These are phyloP conservation scores for Allacma fusca DNA, from an alignment of 2,888 invertebrate species.

Conservation along the genomic window DNA sequence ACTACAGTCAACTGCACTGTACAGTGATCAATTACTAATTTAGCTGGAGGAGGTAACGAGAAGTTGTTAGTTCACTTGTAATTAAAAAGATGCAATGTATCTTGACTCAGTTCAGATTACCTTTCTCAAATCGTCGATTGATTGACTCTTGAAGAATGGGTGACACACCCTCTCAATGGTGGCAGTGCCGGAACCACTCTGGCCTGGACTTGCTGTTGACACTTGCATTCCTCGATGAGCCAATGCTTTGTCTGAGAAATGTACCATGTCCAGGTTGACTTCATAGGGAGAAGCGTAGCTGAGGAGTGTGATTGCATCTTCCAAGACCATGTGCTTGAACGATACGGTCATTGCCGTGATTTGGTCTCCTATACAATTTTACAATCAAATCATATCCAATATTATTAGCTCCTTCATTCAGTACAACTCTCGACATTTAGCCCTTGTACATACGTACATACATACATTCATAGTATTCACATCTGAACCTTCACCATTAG, in stretches of 20 bases:
- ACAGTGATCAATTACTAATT: conserved; percentile 27
- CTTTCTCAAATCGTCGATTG: conserved; percentile 78
- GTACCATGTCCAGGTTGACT: conserved; percentile 79
- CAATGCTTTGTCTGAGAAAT: conserved; percentile 66
- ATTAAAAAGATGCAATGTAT: neutral
- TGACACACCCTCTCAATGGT: conserved; percentile 72
- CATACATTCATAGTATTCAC: too few relatives aligned
- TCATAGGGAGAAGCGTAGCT: conserved; percentile 92
- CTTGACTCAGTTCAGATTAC: conserved; percentile 64
- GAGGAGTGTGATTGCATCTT: conserved; percentile 87
- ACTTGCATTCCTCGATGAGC: conserved; percentile 59
- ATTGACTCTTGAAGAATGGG: conserved; percentile 80
- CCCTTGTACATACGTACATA: too few relatives aligned
- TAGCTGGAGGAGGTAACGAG: neutral
- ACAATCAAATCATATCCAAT: neutral
- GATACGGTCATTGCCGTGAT: conserved; percentile 86
- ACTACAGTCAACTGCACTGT: neutral
- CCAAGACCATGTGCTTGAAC: conserved; percentile 86
- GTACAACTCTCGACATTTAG: too few relatives aligned
- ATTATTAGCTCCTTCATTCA: too few relatives aligned
- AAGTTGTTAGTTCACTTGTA: conserved; percentile 2
- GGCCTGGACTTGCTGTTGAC: conserved; percentile 41
- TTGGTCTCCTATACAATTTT: conserved; percentile 75
- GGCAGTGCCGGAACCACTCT: conserved; percentile 45
- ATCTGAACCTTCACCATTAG: too few relatives aligned